Evolutionary conservation across 1,140 invertebrate species (phyloP), one percentile per base, ranked within the genome.

Genomic region (Euura saliciscinereae): DNA sequence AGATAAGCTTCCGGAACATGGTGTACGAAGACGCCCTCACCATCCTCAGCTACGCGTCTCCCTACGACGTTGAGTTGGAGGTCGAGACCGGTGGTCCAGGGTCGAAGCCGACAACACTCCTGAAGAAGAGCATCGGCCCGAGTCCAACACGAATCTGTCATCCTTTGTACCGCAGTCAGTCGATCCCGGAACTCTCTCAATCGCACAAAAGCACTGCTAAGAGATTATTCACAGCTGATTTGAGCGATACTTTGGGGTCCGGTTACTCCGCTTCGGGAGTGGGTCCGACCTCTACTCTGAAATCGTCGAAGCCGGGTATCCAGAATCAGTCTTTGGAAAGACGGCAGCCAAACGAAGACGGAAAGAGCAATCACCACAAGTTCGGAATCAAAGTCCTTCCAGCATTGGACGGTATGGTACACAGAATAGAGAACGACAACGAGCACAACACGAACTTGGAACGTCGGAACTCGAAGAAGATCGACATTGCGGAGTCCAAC

Each of bases 31-130:
- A 98, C 80, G 96, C 96, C 0, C 84, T 97, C 51, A 94, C 94
- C 1, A 96, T 98, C 74, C 86, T 98, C 4, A 95, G 94, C 70
- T 96, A 97, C 74, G 96, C 96, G 2, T 97, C 96, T n/a, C 96
- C 96, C 0, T 97, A 98, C 80, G 95, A 95, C 76, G 93, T 96
- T 2, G 89, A 91, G 64, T 85, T 95, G 5, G 90, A 93, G 76
- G 90, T 94, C n/a, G 89, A 91, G 71, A 91, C 87, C 77, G 86
- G 87, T 2, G 89, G 82, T 81, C 86, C 78, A 80, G 89, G 84
- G 79, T 89, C 87, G 71, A 89, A 85, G 81, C 88, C 87, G 2
- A 81, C 86, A n/a, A 90, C 85, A 2, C 76, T 87, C 8, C 71
- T 86, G 64, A 86, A 87, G 83, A 89, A 89, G 80, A 90, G 78